Evolutionary conservation across 2,113 vertebrate genomes (phyloP).

Genomic region (Cebus imitator): DNA sequence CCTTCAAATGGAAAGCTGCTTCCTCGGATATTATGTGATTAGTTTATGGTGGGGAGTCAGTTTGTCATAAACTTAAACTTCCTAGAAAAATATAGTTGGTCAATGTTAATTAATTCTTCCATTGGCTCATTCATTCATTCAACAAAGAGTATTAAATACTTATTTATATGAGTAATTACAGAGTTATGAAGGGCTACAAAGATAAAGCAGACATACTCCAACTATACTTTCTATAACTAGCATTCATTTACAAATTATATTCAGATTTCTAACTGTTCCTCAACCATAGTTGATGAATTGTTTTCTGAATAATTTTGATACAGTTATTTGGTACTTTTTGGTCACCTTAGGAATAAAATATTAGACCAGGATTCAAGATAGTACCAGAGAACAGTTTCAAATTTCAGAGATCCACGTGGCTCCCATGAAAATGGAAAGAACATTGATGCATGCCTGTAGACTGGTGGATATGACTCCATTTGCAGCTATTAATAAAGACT

Average conservation of each 20-base stretch:
- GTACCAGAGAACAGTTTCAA: neutral
- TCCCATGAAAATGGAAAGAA: neutral
- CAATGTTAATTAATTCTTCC: neutral
- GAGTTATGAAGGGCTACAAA: neutral
- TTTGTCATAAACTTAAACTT: neutral
- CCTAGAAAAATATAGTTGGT: neutral
- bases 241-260: neutral
- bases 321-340: neutral
- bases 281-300: neutral
- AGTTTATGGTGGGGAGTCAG: neutral
- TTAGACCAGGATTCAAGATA: neutral
- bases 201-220: neutral
- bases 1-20: neutral
- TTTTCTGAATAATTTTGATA: neutral
- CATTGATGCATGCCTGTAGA: neutral
- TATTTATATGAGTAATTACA: neutral
- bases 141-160: neutral
- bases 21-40: neutral
- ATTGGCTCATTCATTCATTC: neutral
- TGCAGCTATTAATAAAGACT: neutral
- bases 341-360: neutral
- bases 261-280: neutral
- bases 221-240: neutral
- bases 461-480: neutral
- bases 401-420: neutral